Base-by-base conservation (phyloP, 2,113 vertebrate species). In the Podiceps cristatus region DNA sequence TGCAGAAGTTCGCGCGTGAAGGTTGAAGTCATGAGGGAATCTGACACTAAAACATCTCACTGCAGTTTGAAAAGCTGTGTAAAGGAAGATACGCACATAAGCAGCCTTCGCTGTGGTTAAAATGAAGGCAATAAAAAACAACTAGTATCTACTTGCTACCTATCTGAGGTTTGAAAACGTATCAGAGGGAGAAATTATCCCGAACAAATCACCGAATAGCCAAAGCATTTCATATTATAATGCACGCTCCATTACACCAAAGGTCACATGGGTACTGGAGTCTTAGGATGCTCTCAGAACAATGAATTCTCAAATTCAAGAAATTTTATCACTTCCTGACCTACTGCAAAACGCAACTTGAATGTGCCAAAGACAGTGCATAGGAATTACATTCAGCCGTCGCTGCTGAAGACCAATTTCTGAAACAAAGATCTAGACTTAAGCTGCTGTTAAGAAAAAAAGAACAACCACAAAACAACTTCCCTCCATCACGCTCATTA, bases 211-310 rank as follows among this genome's bases (percentile, higher is more conserved):
- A 25, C 56, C 10, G 25, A 55, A 68, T 7, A 69, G 25, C 72
- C 59, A n/a, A 47, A 47, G 72, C 63, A n/a, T 18, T 40, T 27
- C 44, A 1, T 16, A 5, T 23, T 28, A 9, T 1, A 44, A 29
- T 0, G 6, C 42, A n/a, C 0, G 2, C 24, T 18, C 52, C 24
- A 1, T 0, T 8, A 16, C 2, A 53, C 40, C 45, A 37, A 18
- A 17, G 35, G 10, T 0, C 23, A 49, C 50, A 7, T 0, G 3
- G 69, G 49, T 7, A 7, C 49, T 1, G 33, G 73, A 73, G 72
- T 5, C 78, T 20, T 17, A 31, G 37, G 86, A 59, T 53, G 59
- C 72, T 81, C 56, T 5, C 37, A 24, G 47, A 55, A 56, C 18
- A 74, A 47, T 1, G 16, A 62, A 53, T 66, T 81, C n/a, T n/a